A percentile compares a stretch with the other conserved stretches of the same genome.
These are phyloP conservation scores for Phalangium opilio DNA, from an alignment of 2,888 invertebrate species.

Conservation along the genomic window DNA sequence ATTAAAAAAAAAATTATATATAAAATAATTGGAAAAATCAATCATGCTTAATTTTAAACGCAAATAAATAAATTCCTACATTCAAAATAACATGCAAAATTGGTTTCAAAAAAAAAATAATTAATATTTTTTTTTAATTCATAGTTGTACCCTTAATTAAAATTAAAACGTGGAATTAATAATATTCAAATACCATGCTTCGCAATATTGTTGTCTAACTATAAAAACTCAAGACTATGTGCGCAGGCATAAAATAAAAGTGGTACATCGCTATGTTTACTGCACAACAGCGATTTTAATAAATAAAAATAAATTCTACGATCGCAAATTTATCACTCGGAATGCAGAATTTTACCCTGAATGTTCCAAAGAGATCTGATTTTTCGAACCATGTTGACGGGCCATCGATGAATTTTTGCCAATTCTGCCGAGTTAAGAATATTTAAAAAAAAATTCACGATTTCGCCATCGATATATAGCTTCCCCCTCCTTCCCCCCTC, in stretches of 20 bases:
- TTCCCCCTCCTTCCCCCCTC: too few species aligned
- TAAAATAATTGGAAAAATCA: background rate
- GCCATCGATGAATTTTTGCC: constrained; percentile 47
- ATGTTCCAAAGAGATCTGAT: constrained; percentile 75
- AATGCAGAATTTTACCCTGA: constrained; percentile 30
- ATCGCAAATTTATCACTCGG: background rate
- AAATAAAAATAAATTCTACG: background rate
- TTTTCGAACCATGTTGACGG: constrained; percentile 66
- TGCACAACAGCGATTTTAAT: background rate
- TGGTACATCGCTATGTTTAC: background rate
- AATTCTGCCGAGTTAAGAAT: constrained; percentile 19
- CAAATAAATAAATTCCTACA: too few species aligned
- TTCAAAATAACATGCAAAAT: too few species aligned
- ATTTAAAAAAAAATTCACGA: too few species aligned
- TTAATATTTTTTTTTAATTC: too few species aligned
- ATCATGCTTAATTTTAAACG: background rate
- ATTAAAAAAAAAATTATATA: background rate
- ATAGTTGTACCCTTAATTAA: too few species aligned
- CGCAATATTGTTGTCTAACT: background rate
- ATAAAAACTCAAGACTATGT: constrained; percentile 1
- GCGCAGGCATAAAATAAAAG: background rate
- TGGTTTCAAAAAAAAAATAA: too few species aligned
- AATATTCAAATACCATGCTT: too few species aligned
- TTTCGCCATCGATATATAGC: too few species aligned
- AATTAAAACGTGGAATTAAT: too few species aligned